Conservation (phyloP, 2,888 invertebrate species). For the Odontocerum albicorne region DNA sequence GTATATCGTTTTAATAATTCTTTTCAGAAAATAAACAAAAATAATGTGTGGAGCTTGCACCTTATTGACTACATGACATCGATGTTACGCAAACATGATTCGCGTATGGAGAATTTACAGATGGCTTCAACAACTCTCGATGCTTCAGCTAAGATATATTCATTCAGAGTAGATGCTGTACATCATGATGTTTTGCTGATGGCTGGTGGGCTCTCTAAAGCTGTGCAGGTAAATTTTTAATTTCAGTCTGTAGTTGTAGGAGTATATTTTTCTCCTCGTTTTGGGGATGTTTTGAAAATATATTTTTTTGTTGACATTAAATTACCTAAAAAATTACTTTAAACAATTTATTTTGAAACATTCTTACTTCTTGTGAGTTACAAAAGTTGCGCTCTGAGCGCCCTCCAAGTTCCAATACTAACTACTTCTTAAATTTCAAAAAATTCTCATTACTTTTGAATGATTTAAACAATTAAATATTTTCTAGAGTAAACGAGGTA, state of each 20-base stretch:
- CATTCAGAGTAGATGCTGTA: constrained; percentile 82
- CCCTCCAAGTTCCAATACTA: no score
- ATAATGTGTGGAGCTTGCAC: constrained; percentile 87
- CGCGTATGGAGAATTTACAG: constrained; percentile 71
- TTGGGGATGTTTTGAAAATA: no score
- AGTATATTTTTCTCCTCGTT: constrained; percentile 3
- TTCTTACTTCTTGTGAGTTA: no score
- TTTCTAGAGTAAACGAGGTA: constrained; percentile 51
- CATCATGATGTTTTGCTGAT: constrained; percentile 80
- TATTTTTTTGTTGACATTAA: no score
- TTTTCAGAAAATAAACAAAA: constrained; percentile 77
- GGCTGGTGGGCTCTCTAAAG: constrained; percentile 65
- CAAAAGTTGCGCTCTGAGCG: no score
- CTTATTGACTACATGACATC: constrained; percentile 84
- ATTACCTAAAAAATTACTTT: constrained; percentile 3
- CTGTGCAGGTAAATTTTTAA: constrained; percentile 54
- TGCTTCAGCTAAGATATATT: constrained; percentile 87
- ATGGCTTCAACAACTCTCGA: constrained; percentile 85
- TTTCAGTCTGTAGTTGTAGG: no score
- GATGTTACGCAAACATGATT: constrained; percentile 71
- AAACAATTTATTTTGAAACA: no score
- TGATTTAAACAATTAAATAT: not conserved
- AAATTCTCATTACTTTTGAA: not conserved
- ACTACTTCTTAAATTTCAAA: no score
- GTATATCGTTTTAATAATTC: no score